A percentile compares a stretch with the other conserved stretches of the same genome.
These are phyloP conservation scores for Sisor rabdophorus DNA, from an alignment of 2,113 vertebrate species.

Conservation along the genomic window DNA sequence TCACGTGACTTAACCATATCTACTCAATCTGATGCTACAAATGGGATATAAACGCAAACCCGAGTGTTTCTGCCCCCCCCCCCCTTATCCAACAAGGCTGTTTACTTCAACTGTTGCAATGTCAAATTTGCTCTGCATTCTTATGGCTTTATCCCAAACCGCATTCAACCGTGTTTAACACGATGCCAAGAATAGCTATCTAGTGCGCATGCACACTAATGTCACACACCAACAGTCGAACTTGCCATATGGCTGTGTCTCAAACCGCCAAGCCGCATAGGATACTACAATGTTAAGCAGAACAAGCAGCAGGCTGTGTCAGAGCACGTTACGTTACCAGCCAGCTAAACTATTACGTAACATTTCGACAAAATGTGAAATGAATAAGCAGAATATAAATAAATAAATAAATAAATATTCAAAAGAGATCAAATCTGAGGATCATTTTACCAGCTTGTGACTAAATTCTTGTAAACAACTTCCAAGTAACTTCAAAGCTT, in stretches of 20 bases:
- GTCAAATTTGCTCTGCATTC: constrained; percentile 7
- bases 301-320: neutral
- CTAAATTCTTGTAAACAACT: neutral
- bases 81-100: neutral
- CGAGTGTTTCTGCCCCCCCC: too few relatives aligned
- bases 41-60: neutral
- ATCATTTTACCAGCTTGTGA: neutral
- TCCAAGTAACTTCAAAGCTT: neutral
- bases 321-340: neutral
- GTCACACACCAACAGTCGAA: neutral
- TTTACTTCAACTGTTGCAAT: neutral
- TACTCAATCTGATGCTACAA: neutral
- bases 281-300: neutral
- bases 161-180: constrained; percentile 27
- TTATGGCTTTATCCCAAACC: constrained; percentile 20
- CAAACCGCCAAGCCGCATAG: constrained; percentile 19
- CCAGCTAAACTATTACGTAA: neutral
- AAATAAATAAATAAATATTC: neutral
- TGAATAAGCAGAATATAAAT: neutral
- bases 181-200: constrained; percentile 5
- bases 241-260: neutral
- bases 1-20: neutral
- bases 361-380: neutral
- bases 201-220: neutral
- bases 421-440: neutral